Evolutionary conservation across 2,888 invertebrate species (phyloP).

Genomic region (Sminthurinus aureus): DNA sequence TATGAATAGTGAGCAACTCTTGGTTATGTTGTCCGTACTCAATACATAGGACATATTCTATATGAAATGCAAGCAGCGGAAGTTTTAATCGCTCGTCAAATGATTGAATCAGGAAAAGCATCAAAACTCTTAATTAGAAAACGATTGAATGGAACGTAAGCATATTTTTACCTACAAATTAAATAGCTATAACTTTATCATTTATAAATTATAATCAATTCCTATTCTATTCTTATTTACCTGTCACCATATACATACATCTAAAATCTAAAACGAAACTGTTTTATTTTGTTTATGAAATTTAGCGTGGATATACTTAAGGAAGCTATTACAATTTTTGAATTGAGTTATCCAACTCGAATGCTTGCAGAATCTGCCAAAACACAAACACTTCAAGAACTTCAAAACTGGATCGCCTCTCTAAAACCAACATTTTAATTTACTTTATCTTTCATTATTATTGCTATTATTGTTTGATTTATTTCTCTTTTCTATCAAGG

Average conservation of each 20-base stretch:
- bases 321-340: slow-evolving; percentile 57
- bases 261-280: too few species aligned
- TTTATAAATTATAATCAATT: background rate
- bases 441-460: too few species aligned
- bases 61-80: slow-evolving; percentile 59
- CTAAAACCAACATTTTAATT: slow-evolving; percentile 35
- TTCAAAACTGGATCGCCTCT: slow-evolving; percentile 49
- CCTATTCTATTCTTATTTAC: background rate
- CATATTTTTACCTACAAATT: background rate
- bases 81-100: slow-evolving; percentile 49
- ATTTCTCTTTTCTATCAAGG: too few species aligned
- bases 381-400: slow-evolving; percentile 51
- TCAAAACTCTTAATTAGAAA: slow-evolving; percentile 50
- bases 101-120: slow-evolving; percentile 50
- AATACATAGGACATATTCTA: slow-evolving; percentile 43
- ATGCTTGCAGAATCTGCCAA: slow-evolving; percentile 53
- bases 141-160: slow-evolving; percentile 44
- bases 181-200: background rate
- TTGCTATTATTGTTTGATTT: too few species aligned
- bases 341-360: slow-evolving; percentile 51
- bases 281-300: background rate
- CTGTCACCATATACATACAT: too few species aligned
- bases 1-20: background rate
- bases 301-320: slow-evolving; percentile 43
- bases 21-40: background rate